Evolutionary conservation across 2,797 vertebrate genomes (phyloP), one percentile per base, ranked within the genome.

Genomic region (Melanotaenia maccullochi): DNA sequence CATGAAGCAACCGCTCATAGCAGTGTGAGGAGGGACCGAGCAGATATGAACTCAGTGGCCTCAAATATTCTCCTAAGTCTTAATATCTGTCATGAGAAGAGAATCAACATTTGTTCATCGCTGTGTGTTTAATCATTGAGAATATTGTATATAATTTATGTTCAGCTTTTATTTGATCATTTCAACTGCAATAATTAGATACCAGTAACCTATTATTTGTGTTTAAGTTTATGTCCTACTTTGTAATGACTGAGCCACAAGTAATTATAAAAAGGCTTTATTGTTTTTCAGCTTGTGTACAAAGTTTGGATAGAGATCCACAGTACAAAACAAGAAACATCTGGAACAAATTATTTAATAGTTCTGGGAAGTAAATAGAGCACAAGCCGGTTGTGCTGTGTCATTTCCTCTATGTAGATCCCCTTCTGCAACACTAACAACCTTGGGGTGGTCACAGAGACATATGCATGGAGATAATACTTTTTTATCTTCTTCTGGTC

Each of bases 381-480:
- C 13, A 72, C 25, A 55, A 33, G 33, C 6, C 8, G 51, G 24
- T 69, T 80, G 24, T 75, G 66, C 66, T 32, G 65, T 83, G 64
- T 84, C 78, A 90, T 60, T 83, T 81, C 83, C 83, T 84, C 61
- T 84, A 24, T 75, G 75, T 75, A 71, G 49, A 76, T 76, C 76
- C 75, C 73, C 59, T 2, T 71, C 30, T 44, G 49, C 38, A 71
- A 30, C 7, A 57, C 24, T 60, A 65, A 33, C 36, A 63, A 13
- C 22, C 1, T 6, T 42, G 12, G 30, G 65, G 65, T 66, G 66
- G 59, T 60, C 65, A 51, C 57, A 65, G n/a, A 59, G 22, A 71
- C 38, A 56, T 16, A 49, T 18, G 0, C 42, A 44, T 8, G 44
- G 25, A 18, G 11, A 32, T 42, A 47, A 58, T 14, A 54, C 2